phyloP scores from a whole-genome alignment of 2,888 invertebrate genomes.

The Nowickia ferox region DNA sequence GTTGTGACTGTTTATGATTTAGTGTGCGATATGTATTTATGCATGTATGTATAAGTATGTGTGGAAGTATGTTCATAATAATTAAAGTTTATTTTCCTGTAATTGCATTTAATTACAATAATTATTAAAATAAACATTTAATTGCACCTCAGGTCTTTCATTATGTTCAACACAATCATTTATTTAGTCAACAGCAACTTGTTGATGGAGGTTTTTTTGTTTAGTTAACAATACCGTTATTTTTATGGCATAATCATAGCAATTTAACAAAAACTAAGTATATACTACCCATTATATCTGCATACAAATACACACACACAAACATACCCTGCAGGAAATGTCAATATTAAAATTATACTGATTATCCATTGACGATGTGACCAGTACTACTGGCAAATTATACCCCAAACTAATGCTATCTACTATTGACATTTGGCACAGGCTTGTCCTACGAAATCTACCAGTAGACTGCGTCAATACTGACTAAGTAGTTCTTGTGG shows the following conservation, averaged over 20 bases:
- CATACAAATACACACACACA: too few relatives aligned
- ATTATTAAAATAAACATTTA: slow-evolving; percentile 52
- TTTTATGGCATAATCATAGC: slow-evolving; percentile 62
- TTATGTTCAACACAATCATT: slow-evolving; percentile 44
- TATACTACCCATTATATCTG: neutral
- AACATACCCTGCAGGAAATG: too few relatives aligned
- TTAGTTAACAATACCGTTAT: slow-evolving; percentile 34
- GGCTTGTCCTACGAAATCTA: too few relatives aligned
- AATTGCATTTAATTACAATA: slow-evolving; percentile 58
- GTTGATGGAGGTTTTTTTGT: slow-evolving; percentile 31
- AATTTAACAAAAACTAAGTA: slow-evolving; percentile 52
- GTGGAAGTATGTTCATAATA: neutral
- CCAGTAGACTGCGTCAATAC: too few relatives aligned
- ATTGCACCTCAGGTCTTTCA: slow-evolving; percentile 29
- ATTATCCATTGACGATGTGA: too few relatives aligned
- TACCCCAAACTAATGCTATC: too few relatives aligned
- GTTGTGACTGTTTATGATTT: too few relatives aligned
- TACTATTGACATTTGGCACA: too few relatives aligned
- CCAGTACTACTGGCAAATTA: too few relatives aligned
- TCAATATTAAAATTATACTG: too few relatives aligned
- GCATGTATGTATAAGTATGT: neutral
- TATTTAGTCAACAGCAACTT: slow-evolving; percentile 43
- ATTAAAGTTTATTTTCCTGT: slow-evolving; percentile 17
- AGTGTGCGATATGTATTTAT: too few relatives aligned
- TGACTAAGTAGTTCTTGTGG: too few relatives aligned